Evolutionary conservation across 1,140 invertebrate species (phyloP).

Genomic region (Stegodyphus mimosarum): DNA sequence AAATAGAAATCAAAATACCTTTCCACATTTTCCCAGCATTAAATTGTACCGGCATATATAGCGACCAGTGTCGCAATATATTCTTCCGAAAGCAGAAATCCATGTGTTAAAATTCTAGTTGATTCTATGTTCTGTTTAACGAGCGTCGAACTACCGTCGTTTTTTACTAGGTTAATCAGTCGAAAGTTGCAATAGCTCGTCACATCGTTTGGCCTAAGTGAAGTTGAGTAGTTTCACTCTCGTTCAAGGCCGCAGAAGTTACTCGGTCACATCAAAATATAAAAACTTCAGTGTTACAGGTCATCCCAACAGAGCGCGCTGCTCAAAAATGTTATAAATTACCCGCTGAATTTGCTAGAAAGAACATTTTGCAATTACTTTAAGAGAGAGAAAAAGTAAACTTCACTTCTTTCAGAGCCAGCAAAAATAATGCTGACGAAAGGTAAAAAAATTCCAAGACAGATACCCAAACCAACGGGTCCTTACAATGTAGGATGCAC

Average conservation of each 20-base stretch:
- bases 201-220: background rate
- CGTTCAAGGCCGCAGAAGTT: conserved; percentile 41
- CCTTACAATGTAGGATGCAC: conserved; percentile 62
- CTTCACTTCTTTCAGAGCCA: background rate
- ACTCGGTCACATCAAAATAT: conserved; percentile 25
- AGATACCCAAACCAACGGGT: conserved; percentile 62
- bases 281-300: conserved; percentile 8
- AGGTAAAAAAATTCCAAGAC: conserved; percentile 23
- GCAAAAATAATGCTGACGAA: conserved; percentile 3
- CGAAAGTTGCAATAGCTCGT: background rate
- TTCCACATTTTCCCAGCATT: too few relatives aligned
- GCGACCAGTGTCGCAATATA: too few relatives aligned
- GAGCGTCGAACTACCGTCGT: too few relatives aligned
- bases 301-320: conserved; percentile 17
- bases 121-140: too few relatives aligned
- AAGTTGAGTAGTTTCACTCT: conserved; percentile 12
- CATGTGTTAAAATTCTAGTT: too few relatives aligned
- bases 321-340: conserved; percentile 37
- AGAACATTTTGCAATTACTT: too few relatives aligned
- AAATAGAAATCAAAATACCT: too few relatives aligned
- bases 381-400: background rate
- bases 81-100: too few relatives aligned
- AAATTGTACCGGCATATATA: too few relatives aligned
- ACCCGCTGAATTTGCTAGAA: background rate
- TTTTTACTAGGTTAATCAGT: background rate